Base-by-base conservation (phyloP, 2,888 invertebrate genomes). In the Spodoptera exigua region DNA sequence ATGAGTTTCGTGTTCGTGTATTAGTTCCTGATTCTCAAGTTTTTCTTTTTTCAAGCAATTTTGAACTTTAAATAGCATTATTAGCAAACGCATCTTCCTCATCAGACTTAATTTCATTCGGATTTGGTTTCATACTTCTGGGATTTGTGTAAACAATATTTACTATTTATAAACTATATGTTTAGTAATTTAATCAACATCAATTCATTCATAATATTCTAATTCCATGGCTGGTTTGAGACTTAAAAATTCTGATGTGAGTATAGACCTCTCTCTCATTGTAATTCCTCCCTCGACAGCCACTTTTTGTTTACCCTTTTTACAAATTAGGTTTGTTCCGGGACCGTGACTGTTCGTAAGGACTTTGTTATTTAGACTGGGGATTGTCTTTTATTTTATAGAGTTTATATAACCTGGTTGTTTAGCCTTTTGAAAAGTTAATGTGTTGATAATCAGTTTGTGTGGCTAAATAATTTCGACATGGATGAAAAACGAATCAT, bases 261-360 rank as follows among this genome's bases (percentile, higher is more conserved):
- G 54, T 43, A 16, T 43, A 36, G 27, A 43, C 46, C 68, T 66
- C 72, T 75, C 74, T 79, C 71, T 69, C 78, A 85, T 85, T 84
- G 82, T 81, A 71, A 81, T 80, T 80, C 77, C 70, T 65, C 77
- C 80, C 79, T 69, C 68, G 69, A 63, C 73, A 49, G 62, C 52
- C 47, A 74, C 70, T 80, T 79, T 85, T 84, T 87, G 86, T 88
- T 84, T 86, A 86, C 85, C 89, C 88, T 88, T 89, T 84, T 78
- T 74, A 78, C 82, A 89, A 90, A 90, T 90, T 88, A 85, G 84
- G 83, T 90, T 90, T 81, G 88, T 86, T 81, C 74, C 85, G 83
- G 55, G 36, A 34, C 52, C 63, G 59, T 53, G 61, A 43, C 40
- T 62, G 61, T 68, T 47, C 55, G 48, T 46, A 58, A 66, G 58